Evolutionary conservation across 1,140 invertebrate genomes (phyloP), one percentile per base, ranked within the genome.

Genomic region (Orchestia grillus): DNA sequence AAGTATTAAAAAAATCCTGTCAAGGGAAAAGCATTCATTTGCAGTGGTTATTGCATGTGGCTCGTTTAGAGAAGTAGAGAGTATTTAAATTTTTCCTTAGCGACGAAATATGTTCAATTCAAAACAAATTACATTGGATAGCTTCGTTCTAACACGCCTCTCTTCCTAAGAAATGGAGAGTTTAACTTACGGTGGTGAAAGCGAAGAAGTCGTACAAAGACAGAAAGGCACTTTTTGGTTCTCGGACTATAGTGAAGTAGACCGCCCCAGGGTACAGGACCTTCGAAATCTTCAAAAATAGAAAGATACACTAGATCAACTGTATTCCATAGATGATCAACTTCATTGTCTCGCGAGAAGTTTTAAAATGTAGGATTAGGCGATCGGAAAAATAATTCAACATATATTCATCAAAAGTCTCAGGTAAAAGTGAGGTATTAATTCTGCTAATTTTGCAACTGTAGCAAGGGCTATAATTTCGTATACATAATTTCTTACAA

Each of bases 231-330:
- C 44, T 87, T 41, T 23, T 45, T 36, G 96, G 96, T 43, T 97
- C 94, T 28, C 96, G 95, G 77, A 97, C 96, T 53, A 96, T 96
- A 44, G 96, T 96, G 90, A 97, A 44, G 96, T 92, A 97, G 43
- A 95, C 95, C 3, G 96, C 96, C 45, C 96, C 90, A 42, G 45
- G 41, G 44, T 96, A 96, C 96, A 96, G 96, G 45, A 97, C 77
- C 1, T 57, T 92, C 36, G 88, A 87, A 47, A 96, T 96, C 96
- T 96, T 91, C 41, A 15, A 28, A 45, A 44, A n/a, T 87, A 47
- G 28, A 15, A 77, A 8, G 28, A 15, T 23, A 15, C 11, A 15
- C 62, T 3, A 3, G 62, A 77, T 3, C 28, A 23, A 3, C 62
- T 77, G n/a, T n/a, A n/a, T n/a, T n/a, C 36, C 15, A 19, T 28